A percentile compares a stretch with the other conserved stretches of the same genome.
Conservation (phyloP, 2,888 invertebrate genomes). For the Sarcophaga subvicina region DNA sequence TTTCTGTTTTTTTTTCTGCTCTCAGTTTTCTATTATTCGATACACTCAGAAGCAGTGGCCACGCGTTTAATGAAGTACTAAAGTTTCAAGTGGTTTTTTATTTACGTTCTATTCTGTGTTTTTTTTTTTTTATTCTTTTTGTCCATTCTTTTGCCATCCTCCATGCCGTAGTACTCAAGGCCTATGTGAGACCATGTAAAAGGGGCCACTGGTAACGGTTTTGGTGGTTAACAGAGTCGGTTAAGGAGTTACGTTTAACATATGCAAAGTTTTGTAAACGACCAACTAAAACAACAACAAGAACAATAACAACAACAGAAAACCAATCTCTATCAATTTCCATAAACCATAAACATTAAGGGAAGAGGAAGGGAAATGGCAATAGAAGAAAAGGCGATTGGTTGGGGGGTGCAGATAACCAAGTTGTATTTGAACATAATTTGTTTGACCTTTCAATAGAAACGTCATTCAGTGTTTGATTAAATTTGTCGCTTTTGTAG, state of each 20-base stretch:
- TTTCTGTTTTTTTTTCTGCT: too few relatives aligned
- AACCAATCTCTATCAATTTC: conserved; percentile 15
- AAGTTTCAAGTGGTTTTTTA: conserved; percentile 69
- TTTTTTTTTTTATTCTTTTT: background rate
- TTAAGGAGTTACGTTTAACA: conserved; percentile 52
- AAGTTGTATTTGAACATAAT: conserved; percentile 70
- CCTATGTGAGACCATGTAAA: too few relatives aligned
- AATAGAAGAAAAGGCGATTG: too few relatives aligned
- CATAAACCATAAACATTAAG: background rate
- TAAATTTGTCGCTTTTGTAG: conserved; percentile 47
- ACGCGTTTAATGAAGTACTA: conserved; percentile 78
- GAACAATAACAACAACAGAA: background rate
- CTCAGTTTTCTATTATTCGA: conserved; percentile 27
- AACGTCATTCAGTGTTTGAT: conserved; percentile 53
- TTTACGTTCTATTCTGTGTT: conserved; percentile 29
- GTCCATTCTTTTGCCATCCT: too few relatives aligned
- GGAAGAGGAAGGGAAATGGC: background rate
- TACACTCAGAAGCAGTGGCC: conserved; percentile 50
- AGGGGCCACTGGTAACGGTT: conserved; percentile 3
- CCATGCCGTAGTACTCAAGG: background rate
- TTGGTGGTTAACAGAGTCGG: too few relatives aligned
- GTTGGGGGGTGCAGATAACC: too few relatives aligned
- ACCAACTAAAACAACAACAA: conserved; percentile 22
- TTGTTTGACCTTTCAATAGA: conserved; percentile 78
- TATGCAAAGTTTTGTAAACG: conserved; percentile 52